Conservation (phyloP, 2,888 invertebrate species). For the Amaurobius ferox region DNA sequence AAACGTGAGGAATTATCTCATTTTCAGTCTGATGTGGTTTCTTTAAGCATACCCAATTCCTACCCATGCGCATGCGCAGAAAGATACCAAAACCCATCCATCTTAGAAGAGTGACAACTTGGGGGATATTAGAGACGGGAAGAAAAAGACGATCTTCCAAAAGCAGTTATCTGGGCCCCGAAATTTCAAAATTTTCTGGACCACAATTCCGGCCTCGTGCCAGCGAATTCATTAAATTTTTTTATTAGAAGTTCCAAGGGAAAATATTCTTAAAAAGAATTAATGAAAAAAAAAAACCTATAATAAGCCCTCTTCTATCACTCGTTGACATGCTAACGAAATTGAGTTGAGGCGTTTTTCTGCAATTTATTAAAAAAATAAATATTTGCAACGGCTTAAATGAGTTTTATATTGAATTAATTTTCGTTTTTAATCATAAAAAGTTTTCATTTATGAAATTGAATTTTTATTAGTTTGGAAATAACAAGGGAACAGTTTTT, state of each 20-base stretch:
- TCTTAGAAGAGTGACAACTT: conserved; percentile 44
- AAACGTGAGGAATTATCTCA: no score
- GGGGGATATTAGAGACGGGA: conserved; percentile 10
- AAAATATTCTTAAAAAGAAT: conserved; percentile 21
- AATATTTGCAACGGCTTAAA: background rate
- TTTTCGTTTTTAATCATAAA: background rate
- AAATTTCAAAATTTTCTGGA: conserved; percentile 14
- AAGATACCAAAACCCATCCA: conserved; percentile 39
- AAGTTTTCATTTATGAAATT: no score
- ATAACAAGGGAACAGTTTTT: no score
- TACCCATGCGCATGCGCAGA: conserved; percentile 37
- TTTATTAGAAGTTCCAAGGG: conserved; percentile 32
- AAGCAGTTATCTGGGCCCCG: conserved; percentile 38
- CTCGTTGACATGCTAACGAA: conserved; percentile 1
- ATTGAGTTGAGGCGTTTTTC: conserved; percentile 15
- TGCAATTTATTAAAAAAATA: conserved; percentile 13
- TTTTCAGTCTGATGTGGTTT: no score
- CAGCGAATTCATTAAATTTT: conserved; percentile 54
- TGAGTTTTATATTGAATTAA: background rate
- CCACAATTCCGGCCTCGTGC: conserved; percentile 44
- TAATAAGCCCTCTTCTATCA: conserved; percentile 16
- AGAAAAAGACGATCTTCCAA: conserved; percentile 20
- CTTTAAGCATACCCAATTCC: conserved; percentile 12
- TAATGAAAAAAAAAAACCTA: background rate
- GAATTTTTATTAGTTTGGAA: no score